A percentile compares a stretch with the other conserved stretches of the same genome.
These are phyloP conservation scores for Delichon dasypus DNA, from an alignment of 2,797 vertebrate genomes.

Conservation along the genomic window DNA sequence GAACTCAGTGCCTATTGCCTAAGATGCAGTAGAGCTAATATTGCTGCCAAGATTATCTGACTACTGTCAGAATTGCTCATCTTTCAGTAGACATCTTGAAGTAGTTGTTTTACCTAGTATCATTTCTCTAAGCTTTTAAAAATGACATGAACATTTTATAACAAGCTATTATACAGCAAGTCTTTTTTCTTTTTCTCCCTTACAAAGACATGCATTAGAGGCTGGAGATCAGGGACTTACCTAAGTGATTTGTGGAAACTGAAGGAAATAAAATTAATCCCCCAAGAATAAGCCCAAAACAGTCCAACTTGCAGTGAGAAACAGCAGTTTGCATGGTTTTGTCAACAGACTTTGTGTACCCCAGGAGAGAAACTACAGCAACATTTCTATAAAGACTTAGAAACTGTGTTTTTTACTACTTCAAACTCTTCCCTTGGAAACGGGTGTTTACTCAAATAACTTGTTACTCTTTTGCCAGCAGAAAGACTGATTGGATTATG, in stretches of 20 bases:
- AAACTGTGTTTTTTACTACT: slow-evolving; percentile 53
- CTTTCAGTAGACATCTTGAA: not conserved
- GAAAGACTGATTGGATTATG: slow-evolving; percentile 32
- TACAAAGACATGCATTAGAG: not conserved
- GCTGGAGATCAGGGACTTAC: not conserved
- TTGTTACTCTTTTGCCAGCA: not conserved
- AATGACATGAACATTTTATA: slow-evolving; percentile 10
- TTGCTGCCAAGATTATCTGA: not conserved
- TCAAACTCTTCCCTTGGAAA: slow-evolving; percentile 46
- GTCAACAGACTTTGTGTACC: not conserved
- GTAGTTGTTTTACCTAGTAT: not conserved
- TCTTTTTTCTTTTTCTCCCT: not conserved
- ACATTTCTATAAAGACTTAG: slow-evolving; percentile 48
- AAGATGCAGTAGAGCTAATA: not conserved
- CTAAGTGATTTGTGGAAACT: not conserved
- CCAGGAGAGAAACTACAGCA: slow-evolving; percentile 32
- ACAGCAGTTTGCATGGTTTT: not conserved
- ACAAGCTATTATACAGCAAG: not conserved
- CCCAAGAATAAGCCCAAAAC: not conserved
- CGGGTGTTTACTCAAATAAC: slow-evolving; percentile 42
- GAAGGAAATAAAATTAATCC: not conserved
- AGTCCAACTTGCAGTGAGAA: not conserved
- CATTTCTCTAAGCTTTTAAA: not conserved
- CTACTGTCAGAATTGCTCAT: not conserved
- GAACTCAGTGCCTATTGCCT: not conserved